A percentile compares a stretch with the other conserved stretches of the same genome.
Conservation (phyloP, 2,888 invertebrate species). For the Phaonia tiefii region DNA sequence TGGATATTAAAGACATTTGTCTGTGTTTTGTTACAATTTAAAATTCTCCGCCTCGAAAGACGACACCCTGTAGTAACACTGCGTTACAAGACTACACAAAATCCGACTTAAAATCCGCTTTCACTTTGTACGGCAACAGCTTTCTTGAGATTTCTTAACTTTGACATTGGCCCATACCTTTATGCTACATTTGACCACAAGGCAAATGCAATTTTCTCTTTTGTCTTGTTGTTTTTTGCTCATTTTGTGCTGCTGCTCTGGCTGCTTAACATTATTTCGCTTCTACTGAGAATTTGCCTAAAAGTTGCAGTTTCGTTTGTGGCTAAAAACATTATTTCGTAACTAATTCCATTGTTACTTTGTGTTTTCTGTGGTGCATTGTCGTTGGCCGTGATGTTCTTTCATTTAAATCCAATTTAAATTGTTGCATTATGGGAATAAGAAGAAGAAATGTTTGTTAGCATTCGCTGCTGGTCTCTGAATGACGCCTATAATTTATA, state of each 20-base stretch:
- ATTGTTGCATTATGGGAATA: conserved; percentile 12
- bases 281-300: conserved; percentile 19
- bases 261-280: neutral
- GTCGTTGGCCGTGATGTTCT: neutral
- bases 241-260: too few relatives aligned
- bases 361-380: neutral
- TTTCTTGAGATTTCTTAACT: too few relatives aligned
- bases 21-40: too few relatives aligned
- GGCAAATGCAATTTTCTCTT: neutral
- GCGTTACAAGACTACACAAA: too few relatives aligned
- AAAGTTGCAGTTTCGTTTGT: neutral
- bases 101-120: too few relatives aligned
- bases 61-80: too few relatives aligned
- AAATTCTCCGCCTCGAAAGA: too few relatives aligned
- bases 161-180: too few relatives aligned
- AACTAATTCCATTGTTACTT: conserved; percentile 1
- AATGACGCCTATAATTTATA: neutral
- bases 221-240: neutral
- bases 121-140: too few relatives aligned
- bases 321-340: neutral
- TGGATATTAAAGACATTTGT: too few relatives aligned
- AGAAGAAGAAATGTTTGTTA: neutral
- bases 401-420: conserved; percentile 22
- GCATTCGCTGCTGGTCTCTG: neutral
- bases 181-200: too few relatives aligned